A percentile compares a stretch with the other conserved stretches of the same genome.
Evolutionary conservation across 2,888 invertebrate genomes (phyloP).

Genomic region (Meiosimyza platycephala): DNA sequence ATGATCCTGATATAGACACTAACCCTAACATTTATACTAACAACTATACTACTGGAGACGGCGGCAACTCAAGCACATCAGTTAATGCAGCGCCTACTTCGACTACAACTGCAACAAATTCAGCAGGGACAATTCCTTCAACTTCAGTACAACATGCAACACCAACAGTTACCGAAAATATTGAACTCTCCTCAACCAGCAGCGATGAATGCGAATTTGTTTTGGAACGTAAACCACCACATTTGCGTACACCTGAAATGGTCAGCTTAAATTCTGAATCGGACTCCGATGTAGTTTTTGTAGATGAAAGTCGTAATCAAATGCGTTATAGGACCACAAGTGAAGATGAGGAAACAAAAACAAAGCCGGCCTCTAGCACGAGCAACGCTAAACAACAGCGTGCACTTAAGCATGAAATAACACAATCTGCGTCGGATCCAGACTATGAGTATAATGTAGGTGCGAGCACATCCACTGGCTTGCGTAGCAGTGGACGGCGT

Average conservation of each 20-base stretch:
- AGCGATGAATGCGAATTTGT: conserved; percentile 66
- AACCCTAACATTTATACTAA: neutral
- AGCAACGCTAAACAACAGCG: conserved; percentile 11
- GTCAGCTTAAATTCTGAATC: conserved; percentile 64
- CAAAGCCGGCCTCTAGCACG: conserved; percentile 15
- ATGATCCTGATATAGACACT: conserved; percentile 50
- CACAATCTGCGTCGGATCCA: conserved; percentile 5
- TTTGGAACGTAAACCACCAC: conserved; percentile 65
- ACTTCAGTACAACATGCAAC: neutral
- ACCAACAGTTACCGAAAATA: conserved; percentile 56
- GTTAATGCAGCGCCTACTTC: conserved; percentile 36
- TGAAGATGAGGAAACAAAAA: conserved; percentile 43
- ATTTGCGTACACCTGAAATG: conserved; percentile 66
- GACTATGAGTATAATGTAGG: conserved; percentile 56
- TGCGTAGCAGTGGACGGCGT: conserved; percentile 54
- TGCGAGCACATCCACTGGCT: conserved; percentile 58
- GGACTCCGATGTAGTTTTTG: conserved; percentile 66
- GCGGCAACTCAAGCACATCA: conserved; percentile 44
- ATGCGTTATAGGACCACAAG: conserved; percentile 38
- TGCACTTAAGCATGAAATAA: neutral
- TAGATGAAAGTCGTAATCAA: conserved; percentile 47
- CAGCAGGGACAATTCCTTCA: neutral
- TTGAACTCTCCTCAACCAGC: conserved; percentile 58
- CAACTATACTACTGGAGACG: neutral
- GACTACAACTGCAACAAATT: conserved; percentile 42